Evolutionary conservation across 1,140 invertebrate species (phyloP).

Genomic region (Coptotermes formosanus): DNA sequence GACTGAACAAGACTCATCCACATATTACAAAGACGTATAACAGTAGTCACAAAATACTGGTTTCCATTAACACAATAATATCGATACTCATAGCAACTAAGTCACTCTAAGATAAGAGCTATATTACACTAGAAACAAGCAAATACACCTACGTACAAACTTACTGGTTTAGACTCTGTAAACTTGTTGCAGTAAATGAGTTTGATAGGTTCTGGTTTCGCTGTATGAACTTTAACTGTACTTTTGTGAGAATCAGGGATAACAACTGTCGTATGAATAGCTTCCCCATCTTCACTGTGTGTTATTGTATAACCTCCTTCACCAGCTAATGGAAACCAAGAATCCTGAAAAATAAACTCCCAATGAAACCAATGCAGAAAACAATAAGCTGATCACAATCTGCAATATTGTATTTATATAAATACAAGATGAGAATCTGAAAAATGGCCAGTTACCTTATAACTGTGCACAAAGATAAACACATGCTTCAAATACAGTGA

Average conservation of each 20-base stretch:
- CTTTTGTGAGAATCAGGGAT: constrained; percentile 45
- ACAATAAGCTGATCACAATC: not conserved
- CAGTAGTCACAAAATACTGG: too few species aligned
- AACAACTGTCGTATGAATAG: constrained; percentile 48
- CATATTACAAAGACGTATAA: too few species aligned
- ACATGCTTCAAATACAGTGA: too few species aligned
- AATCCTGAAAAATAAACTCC: constrained; percentile 23
- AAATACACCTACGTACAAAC: constrained; percentile 23
- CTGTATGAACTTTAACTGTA: constrained; percentile 37
- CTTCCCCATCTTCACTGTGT: constrained; percentile 57
- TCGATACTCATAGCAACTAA: too few species aligned
- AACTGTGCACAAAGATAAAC: too few species aligned
- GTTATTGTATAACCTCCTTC: constrained; percentile 63
- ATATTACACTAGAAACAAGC: too few species aligned
- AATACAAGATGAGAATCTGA: too few species aligned
- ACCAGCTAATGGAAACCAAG: constrained; percentile 29
- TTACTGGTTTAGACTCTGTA: constrained; percentile 52
- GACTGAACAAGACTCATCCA: too few species aligned
- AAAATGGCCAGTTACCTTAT: too few species aligned
- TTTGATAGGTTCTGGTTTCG: constrained; percentile 45
- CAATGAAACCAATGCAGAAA: not conserved
- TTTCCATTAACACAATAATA: too few species aligned
- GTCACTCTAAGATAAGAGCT: too few species aligned
- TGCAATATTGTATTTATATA: too few species aligned
- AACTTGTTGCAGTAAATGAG: constrained; percentile 55